Conservation (phyloP, 2,888 invertebrate genomes). For the Lycia hirtaria region DNA sequence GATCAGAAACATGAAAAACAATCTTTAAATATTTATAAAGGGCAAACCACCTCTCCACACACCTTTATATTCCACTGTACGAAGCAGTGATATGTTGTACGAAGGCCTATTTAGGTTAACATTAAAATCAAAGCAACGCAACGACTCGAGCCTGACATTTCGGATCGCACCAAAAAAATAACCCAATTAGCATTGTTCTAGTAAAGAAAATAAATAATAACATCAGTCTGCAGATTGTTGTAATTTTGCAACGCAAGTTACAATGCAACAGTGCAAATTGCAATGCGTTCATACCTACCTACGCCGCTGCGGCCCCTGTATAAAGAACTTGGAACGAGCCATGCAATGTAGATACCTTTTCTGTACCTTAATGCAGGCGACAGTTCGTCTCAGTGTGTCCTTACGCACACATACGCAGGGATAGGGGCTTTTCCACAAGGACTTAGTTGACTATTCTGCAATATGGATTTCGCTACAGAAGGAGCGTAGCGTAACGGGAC, state of each 20-base stretch:
- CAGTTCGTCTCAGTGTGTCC: conserved; percentile 61
- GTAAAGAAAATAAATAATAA: neutral
- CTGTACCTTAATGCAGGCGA: conserved; percentile 52
- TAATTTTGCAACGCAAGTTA: conserved; percentile 29
- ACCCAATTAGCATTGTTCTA: neutral
- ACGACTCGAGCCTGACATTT: no score
- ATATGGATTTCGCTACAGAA: no score
- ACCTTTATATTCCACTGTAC: no score
- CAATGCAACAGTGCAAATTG: conserved; percentile 15
- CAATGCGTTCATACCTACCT: neutral
- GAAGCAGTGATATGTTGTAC: no score
- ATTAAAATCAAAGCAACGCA: no score
- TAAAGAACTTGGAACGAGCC: conserved; percentile 6
- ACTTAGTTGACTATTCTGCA: no score
- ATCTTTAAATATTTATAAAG: no score
- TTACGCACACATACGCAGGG: conserved; percentile 39
- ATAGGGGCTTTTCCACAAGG: conserved; percentile 21
- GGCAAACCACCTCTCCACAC: no score
- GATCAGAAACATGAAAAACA: no score
- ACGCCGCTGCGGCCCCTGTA: conserved; percentile 2
- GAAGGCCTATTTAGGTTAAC: no score
- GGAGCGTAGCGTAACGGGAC: no score
- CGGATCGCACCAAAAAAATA: no score
- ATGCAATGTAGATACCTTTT: conserved; percentile 17
- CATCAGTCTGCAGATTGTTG: conserved; percentile 10